phyloP scores from a whole-genome alignment of 35 echinoderm and acorn worm genomes.

The Apostichopus parvimensis region DNA sequence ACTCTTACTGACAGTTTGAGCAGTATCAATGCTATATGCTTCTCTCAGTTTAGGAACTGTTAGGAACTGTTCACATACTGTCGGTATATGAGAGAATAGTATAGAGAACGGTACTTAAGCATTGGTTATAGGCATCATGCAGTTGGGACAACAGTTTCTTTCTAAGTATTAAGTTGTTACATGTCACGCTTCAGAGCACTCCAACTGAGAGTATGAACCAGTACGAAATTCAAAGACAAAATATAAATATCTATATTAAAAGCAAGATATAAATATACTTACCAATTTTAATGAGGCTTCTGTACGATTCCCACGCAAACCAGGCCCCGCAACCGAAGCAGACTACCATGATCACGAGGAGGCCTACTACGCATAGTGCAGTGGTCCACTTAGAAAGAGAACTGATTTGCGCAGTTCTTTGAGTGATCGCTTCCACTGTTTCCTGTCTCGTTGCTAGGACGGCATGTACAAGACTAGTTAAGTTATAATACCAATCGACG shows the following conservation, averaged over 20 bases:
- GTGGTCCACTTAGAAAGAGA: constrained; percentile 6
- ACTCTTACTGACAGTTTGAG: too few species aligned
- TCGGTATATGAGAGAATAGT: too few species aligned
- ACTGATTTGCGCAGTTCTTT: background rate
- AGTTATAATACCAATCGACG: constrained; percentile 46
- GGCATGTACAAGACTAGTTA: background rate
- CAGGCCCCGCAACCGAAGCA: constrained; percentile 8
- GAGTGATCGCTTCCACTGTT: background rate
- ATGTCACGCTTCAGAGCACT: too few species aligned
- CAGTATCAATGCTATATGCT: too few species aligned
- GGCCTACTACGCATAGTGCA: background rate
- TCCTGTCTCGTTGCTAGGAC: background rate
- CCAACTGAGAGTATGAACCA: too few species aligned
- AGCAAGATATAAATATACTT: background rate
- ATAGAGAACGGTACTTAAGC: too few species aligned
- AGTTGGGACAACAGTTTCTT: too few species aligned
- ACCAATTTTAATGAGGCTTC: constrained; percentile 31
- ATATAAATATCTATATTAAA: background rate
- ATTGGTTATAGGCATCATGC: too few species aligned
- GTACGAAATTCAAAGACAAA: background rate
- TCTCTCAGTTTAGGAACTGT: too few species aligned
- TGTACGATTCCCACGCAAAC: constrained; percentile 28
- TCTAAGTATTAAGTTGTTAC: too few species aligned
- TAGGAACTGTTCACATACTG: too few species aligned
- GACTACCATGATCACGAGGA: background rate